Conservation (phyloP, 92 coral and sea anemone genomes). For the Heliopora coerulea region DNA sequence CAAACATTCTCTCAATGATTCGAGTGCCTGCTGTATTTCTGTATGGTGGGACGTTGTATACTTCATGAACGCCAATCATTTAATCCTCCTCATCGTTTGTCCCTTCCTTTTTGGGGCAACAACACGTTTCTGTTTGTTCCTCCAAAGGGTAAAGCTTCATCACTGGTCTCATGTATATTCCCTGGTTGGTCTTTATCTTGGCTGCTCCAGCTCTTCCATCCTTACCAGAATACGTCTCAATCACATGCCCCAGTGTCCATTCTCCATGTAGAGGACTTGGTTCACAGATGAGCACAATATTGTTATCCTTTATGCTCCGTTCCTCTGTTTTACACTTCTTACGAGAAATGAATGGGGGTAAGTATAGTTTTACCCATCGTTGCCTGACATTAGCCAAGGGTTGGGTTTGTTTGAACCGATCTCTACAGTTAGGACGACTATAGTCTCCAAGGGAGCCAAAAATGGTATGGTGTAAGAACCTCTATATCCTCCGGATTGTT, state of each 20-base stretch:
- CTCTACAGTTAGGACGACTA: constrained; percentile 22
- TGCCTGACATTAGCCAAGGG: constrained; percentile 54
- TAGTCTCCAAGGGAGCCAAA: constrained; percentile 47
- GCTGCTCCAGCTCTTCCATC: constrained; percentile 52
- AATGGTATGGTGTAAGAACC: constrained; percentile 61
- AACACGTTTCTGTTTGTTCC: constrained; percentile 15
- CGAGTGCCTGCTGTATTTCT: too few species aligned
- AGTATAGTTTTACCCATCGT: constrained; percentile 45
- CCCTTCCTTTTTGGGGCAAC: constrained; percentile 22
- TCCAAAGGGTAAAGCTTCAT: constrained; percentile 48
- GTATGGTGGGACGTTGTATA: too few species aligned
- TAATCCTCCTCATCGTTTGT: too few species aligned
- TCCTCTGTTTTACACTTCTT: constrained; percentile 54
- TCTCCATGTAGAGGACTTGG: constrained; percentile 49
- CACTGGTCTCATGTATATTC: constrained; percentile 47
- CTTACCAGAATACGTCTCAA: constrained; percentile 51
- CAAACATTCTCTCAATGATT: too few species aligned
- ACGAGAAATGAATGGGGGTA: constrained; percentile 52
- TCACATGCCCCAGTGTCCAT: constrained; percentile 56
- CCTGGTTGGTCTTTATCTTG: constrained; percentile 46
- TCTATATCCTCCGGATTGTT: constrained; percentile 56
- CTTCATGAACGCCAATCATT: too few species aligned
- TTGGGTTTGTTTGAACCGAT: constrained; percentile 26
- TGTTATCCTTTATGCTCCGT: constrained; percentile 52
- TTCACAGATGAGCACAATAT: constrained; percentile 56